These are phyloP conservation scores for Baronia brevicornis DNA, from an alignment of 2,888 invertebrate species.

Conservation along the genomic window DNA sequence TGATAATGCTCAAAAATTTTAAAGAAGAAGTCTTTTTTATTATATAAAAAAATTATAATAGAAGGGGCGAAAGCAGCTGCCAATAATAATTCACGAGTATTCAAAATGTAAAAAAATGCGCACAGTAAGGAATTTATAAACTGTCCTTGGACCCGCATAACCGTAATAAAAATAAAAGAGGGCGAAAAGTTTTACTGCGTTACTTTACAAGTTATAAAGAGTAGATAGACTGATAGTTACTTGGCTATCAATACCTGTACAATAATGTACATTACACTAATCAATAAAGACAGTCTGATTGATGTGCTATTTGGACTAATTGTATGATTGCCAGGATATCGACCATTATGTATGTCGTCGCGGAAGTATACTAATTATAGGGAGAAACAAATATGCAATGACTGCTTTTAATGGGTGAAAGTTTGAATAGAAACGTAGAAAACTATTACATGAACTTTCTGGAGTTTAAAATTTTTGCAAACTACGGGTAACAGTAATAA, in stretches of 20 bases:
- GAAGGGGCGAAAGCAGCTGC: neutral
- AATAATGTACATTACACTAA: conserved; percentile 6
- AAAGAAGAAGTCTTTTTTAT: no score
- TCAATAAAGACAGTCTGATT: conserved; percentile 20
- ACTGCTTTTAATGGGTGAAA: no score
- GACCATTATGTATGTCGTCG: conserved; percentile 47
- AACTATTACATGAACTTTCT: no score
- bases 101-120: neutral
- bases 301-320: conserved; percentile 27
- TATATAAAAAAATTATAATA: no score
- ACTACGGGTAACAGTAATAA: no score
- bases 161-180: neutral
- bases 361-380: conserved; percentile 54
- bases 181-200: neutral
- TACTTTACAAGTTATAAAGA: neutral
- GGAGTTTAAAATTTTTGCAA: no score
- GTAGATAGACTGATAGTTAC: neutral
- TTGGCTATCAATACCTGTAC: conserved; percentile 3
- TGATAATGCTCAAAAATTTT: no score
- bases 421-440: no score
- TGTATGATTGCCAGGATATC: conserved; percentile 49
- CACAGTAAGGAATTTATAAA: neutral
- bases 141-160: conserved; percentile 10
- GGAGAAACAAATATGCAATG: conserved; percentile 33
- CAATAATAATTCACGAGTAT: neutral